Base-by-base conservation (phyloP, 2,888 invertebrate genomes). In the Chymomyza procnemis region DNA sequence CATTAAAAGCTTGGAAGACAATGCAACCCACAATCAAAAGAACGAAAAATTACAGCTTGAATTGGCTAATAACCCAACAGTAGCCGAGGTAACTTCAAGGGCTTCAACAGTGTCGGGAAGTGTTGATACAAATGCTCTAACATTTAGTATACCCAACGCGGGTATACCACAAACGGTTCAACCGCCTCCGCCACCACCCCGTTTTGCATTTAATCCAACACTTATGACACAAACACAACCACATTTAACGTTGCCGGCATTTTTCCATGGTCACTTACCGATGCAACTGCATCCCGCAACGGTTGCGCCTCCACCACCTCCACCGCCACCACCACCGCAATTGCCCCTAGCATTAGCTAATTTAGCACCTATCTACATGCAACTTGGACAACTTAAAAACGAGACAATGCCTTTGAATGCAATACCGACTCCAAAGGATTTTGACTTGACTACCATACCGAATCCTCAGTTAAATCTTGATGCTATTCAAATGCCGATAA, bases 361-460 rank as follows among this genome's bases (percentile, higher is more conserved):
- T 67, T 75, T 89, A 66, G 83, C 90, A 6, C 89, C 90, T 21
- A 82, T 91, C 8, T 91, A 91, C 73, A 90, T 91, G 81, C 92
- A 92, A 75, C 91, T 92, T 52, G 86, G 80, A 48, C 74, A 85
- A 54, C 46, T 79, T 14, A 90, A 91, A 67, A 93, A 93, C 6
- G 92, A 94, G 74, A 92, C 93, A 1, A 90, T 94, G 87, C 94
- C 93, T 80, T 91, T 93, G 16, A 93, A 93, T 81, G 93, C 93
- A 70, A 93, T 94, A 80, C 93, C 94, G 21, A 92, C 93, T 2
- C 93, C 94, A 0, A 92, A 92, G 80, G 93, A 93, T 3, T 91
- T 93, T 59, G 92, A 93, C 72, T 83, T 93, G 59, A 93, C 92
- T 79, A 93, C 93, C 75, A 93, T 93, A 71, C 93, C 93, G 6